phyloP scores from a whole-genome alignment of 2,888 invertebrate species.

The Atethmia centrago region DNA sequence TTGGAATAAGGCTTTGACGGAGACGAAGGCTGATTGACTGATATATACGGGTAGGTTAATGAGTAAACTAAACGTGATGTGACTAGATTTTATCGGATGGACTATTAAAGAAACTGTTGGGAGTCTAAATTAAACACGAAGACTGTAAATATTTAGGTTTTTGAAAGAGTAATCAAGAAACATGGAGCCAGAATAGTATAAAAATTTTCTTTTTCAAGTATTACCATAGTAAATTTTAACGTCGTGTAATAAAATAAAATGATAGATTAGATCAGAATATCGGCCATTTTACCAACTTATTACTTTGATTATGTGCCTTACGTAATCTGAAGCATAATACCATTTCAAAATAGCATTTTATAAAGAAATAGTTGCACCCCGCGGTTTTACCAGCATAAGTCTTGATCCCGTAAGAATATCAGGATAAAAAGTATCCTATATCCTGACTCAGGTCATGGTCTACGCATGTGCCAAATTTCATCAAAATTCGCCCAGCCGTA shows the following conservation, averaged over 20 bases:
- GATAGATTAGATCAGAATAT: not conserved
- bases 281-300: not conserved
- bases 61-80: constrained; percentile 39
- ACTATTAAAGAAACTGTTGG: no score
- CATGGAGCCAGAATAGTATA: not conserved
- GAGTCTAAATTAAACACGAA: no score
- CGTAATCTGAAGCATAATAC: not conserved
- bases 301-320: not conserved
- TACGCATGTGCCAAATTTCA: no score
- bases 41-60: constrained; percentile 37
- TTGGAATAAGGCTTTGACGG: constrained; percentile 46
- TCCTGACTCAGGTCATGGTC: no score
- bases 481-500: no score
- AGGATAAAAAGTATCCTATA: no score
- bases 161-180: not conserved
- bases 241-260: constrained; percentile 11
- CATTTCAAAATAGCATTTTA: not conserved
- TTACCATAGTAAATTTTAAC: not conserved
- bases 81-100: constrained; percentile 17
- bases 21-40: constrained; percentile 44
- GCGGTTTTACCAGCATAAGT: no score
- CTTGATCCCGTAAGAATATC: no score
- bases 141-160: no score
- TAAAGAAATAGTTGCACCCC: not conserved
- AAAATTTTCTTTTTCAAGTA: no score